phyloP scores from a whole-genome alignment of 2,888 invertebrate genomes.

The Saturnia pavonia region DNA sequence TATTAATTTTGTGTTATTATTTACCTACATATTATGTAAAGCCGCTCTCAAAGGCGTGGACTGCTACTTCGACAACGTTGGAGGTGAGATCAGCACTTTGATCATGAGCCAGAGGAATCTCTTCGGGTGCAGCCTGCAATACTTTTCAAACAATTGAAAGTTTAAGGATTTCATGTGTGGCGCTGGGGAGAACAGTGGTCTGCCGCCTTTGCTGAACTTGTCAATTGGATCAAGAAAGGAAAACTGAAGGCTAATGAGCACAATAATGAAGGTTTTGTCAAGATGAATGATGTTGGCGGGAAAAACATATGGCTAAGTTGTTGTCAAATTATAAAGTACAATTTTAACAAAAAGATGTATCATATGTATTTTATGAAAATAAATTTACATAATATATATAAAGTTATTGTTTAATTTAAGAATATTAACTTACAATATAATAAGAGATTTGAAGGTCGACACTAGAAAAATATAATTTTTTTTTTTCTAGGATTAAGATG shows the following conservation, averaged over 20 bases:
- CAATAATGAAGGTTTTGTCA: constrained; percentile 86
- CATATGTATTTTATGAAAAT: no score
- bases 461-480: no score
- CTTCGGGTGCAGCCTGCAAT: constrained; percentile 81
- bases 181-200: constrained; percentile 80
- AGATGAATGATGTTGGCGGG: constrained; percentile 83
- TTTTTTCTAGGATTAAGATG: no score
- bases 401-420: no score
- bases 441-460: no score
- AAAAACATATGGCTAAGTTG: constrained; percentile 85
- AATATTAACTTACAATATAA: no score
- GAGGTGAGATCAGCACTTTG: constrained; percentile 83
- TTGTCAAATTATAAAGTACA: constrained; percentile 82
- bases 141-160: constrained; percentile 79
- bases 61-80: constrained; percentile 90
- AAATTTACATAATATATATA: no score
- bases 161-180: constrained; percentile 83
- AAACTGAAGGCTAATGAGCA: constrained; percentile 85
- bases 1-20: no score
- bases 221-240: constrained; percentile 84
- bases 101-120: constrained; percentile 84
- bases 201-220: constrained; percentile 82
- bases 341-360: no score
- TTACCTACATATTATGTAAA: no score
- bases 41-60: constrained; percentile 87